These are phyloP conservation scores for Diplodus puntazzo DNA, from an alignment of 2,797 vertebrate genomes.

Conservation along the genomic window DNA sequence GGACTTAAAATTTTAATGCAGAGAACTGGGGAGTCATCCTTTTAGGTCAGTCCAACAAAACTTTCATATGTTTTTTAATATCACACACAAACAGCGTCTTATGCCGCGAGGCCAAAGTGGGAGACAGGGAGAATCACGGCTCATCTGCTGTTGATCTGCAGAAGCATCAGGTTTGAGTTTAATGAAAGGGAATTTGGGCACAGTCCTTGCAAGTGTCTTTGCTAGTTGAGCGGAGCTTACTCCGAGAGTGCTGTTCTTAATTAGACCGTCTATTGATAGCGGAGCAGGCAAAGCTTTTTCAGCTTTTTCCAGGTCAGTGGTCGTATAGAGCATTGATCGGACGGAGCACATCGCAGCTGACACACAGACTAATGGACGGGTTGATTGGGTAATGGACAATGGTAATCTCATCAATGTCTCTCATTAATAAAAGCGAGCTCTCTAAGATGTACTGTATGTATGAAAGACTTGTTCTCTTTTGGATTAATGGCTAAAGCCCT, in stretches of 20 bases:
- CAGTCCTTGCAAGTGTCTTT: slow-evolving; percentile 54
- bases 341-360: slow-evolving; percentile 75
- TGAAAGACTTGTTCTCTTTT: slow-evolving; percentile 1
- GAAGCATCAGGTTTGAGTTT: slow-evolving; percentile 49
- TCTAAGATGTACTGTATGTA: not conserved
- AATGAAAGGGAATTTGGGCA: slow-evolving; percentile 59
- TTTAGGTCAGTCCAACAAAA: slow-evolving; percentile 21
- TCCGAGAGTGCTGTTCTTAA: slow-evolving; percentile 69
- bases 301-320: slow-evolving; percentile 83
- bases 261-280: slow-evolving; percentile 79
- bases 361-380: slow-evolving; percentile 65
- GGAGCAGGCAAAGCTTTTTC: slow-evolving; percentile 69
- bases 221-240: slow-evolving; percentile 56
- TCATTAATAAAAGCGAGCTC: slow-evolving; percentile 36
- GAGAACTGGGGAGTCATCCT: slow-evolving; percentile 7
- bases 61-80: not conserved
- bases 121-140: slow-evolving; percentile 38
- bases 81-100: slow-evolving; percentile 21
- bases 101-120: slow-evolving; percentile 13
- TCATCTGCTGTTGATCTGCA: slow-evolving; percentile 35
- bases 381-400: slow-evolving; percentile 57
- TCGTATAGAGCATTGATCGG: slow-evolving; percentile 76
- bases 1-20: slow-evolving; percentile 45
- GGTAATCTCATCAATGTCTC: slow-evolving; percentile 40
- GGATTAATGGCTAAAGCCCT: not conserved